Conservation (phyloP, 2,888 invertebrate genomes). For the Macrophya alboannulata region DNA sequence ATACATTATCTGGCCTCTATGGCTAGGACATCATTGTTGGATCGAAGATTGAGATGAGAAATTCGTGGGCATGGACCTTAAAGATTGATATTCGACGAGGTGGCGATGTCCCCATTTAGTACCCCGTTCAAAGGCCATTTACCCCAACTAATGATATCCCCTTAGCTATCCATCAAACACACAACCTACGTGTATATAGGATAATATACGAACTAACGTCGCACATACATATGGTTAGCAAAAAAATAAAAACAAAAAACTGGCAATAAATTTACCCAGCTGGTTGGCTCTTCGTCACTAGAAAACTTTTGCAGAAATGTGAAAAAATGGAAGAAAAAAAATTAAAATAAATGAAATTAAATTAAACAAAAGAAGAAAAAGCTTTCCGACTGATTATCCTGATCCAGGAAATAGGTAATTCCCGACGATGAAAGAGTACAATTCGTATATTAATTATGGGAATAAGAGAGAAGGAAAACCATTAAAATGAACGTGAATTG, state of each 20-base stretch:
- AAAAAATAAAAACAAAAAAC: background rate
- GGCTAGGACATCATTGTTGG: background rate
- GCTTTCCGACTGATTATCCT: background rate
- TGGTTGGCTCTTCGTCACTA: background rate
- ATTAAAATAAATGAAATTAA: background rate
- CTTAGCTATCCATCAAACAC: constrained; percentile 26
- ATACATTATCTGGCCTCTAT: background rate
- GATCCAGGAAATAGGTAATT: constrained; percentile 12
- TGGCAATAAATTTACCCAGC: background rate
- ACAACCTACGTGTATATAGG: background rate
- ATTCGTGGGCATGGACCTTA: constrained; percentile 5
- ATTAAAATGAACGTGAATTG: background rate
- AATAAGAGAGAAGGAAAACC: background rate
- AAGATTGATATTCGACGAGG: constrained; percentile 29
- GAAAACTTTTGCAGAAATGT: background rate
- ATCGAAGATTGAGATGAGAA: background rate
- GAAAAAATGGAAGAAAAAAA: background rate
- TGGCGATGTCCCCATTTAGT: constrained; percentile 19
- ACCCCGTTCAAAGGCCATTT: background rate
- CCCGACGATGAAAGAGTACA: background rate
- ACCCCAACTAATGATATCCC: constrained; percentile 21
- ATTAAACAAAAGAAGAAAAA: background rate
- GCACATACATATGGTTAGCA: background rate
- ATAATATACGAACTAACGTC: background rate
- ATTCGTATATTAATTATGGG: background rate